Evolutionary conservation across 2,113 vertebrate genomes (phyloP), one percentile per base, ranked within the genome.

Genomic region (Acanthochromis polyacanthus): DNA sequence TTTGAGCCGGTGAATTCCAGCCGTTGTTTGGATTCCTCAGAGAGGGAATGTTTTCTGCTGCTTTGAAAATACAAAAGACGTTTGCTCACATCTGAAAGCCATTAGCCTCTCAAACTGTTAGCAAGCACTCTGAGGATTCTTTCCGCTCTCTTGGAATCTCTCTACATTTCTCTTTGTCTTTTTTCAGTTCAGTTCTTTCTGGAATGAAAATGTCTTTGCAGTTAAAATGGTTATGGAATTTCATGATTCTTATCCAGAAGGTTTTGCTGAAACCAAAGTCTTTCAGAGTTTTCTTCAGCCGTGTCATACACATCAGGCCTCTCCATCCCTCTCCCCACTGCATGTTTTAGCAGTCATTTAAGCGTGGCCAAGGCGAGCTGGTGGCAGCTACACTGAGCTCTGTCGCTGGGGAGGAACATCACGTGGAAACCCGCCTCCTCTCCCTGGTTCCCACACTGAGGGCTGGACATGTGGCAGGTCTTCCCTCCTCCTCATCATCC

Each of bases 11-110:
- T 91, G 93, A 93, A 96, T 96, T 95, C 93, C 90, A 57, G 90
- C 93, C 94, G 90, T 94, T 94, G 92, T 94, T 95, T 93, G 91
- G 94, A 95, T 95, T 96, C 95, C 93, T 93, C 87, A 70, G 89
- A 88, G 92, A 93, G 92, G 81, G 93, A 95, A 95, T 95, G 92
- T 94, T 95, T 95, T 95, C 95, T 96, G 94, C 89, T 92, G 73
- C 81, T 93, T 91, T 87, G 89, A 94, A 93, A 94, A 91, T 90
- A 85, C 81, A 91, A 93, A 89, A 89, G 93, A 92, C 65, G 71
- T 69, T 69, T 84, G 74, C n/a, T 22, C 86, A 96, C 96, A 96
- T 96, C 94, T 96, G 95, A 96, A 95, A 95, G 85, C 95, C 83
- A 96, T 96, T 96, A 96, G 91, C 77, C 75, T 81, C 90, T 92